Evolutionary conservation across 2,113 vertebrate species (phyloP).

Genomic region (Todiramphus chloris): DNA sequence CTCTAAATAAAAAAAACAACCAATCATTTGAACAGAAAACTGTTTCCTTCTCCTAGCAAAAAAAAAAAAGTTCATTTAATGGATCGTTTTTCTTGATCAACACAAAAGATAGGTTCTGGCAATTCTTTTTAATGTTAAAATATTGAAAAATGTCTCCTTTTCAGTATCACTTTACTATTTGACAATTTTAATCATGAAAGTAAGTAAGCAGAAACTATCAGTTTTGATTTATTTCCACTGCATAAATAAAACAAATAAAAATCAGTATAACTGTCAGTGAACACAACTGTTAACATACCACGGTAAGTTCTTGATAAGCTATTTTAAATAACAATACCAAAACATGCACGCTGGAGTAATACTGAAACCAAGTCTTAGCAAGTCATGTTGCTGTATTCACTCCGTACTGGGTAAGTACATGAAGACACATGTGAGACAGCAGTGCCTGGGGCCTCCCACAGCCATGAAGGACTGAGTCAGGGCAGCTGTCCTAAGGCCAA

Average conservation of each 20-base stretch:
- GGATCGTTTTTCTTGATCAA: background rate
- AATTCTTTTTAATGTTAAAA: background rate
- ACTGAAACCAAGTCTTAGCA: fast-evolving
- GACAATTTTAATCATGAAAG: background rate
- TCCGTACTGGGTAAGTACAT: fast-evolving
- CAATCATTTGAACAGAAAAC: background rate
- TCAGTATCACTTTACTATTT: background rate
- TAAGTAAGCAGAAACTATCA: background rate
- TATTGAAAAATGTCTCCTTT: background rate
- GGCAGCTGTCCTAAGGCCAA: background rate
- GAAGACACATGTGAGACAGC: background rate
- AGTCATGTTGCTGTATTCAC: background rate
- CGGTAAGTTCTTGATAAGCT: fast-evolving
- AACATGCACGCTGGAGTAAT: background rate
- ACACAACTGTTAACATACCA: background rate
- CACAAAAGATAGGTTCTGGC: background rate
- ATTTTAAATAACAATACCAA: background rate
- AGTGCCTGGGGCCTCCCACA: fast-evolving
- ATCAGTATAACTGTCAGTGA: background rate
- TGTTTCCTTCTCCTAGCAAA: background rate
- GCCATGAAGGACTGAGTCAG: background rate
- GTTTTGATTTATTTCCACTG: background rate
- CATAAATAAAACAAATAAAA: background rate
- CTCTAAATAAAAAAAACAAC: background rate
- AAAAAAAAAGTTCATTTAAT: background rate